These are phyloP conservation scores for Spodoptera exigua DNA, from an alignment of 2,888 invertebrate species.

Conservation along the genomic window DNA sequence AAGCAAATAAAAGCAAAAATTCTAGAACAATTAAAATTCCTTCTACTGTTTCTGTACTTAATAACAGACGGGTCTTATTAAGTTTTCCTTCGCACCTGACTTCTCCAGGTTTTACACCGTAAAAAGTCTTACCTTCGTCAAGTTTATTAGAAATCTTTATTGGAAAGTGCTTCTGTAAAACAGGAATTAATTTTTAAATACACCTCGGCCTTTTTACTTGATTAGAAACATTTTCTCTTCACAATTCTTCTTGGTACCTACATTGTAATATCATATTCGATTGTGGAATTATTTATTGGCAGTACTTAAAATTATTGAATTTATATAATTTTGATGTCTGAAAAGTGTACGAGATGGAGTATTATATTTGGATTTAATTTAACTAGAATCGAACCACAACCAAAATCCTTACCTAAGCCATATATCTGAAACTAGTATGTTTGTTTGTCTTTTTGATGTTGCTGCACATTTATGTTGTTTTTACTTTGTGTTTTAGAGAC, in stretches of 20 bases:
- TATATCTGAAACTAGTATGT: too few relatives aligned
- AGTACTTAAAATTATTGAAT: too few relatives aligned
- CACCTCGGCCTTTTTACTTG: slow-evolving; percentile 44
- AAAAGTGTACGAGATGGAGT: too few relatives aligned
- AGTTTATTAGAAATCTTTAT: slow-evolving; percentile 71
- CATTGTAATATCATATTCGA: background rate
- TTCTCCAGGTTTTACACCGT: slow-evolving; percentile 26
- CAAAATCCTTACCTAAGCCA: too few relatives aligned
- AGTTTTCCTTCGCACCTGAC: slow-evolving; percentile 28
- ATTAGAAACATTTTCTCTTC: slow-evolving; percentile 10
- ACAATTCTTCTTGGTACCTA: slow-evolving; percentile 12
- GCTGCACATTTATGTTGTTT: too few relatives aligned
- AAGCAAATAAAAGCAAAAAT: slow-evolving; percentile 6
- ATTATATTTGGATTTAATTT: too few relatives aligned
- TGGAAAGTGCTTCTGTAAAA: slow-evolving; percentile 67
- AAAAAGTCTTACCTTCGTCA: slow-evolving; percentile 66
- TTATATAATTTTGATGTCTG: too few relatives aligned
- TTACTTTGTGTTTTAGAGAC: too few relatives aligned
- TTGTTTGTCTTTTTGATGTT: too few relatives aligned
- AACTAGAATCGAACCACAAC: too few relatives aligned
- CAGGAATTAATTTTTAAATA: slow-evolving; percentile 73
- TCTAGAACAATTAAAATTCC: slow-evolving; percentile 31
- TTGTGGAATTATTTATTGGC: background rate
- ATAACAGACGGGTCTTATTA: slow-evolving; percentile 24
- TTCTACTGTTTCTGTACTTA: slow-evolving; percentile 20